Conservation (phyloP, 1,140 invertebrate species). For the Tetragonula clypearis region DNA sequence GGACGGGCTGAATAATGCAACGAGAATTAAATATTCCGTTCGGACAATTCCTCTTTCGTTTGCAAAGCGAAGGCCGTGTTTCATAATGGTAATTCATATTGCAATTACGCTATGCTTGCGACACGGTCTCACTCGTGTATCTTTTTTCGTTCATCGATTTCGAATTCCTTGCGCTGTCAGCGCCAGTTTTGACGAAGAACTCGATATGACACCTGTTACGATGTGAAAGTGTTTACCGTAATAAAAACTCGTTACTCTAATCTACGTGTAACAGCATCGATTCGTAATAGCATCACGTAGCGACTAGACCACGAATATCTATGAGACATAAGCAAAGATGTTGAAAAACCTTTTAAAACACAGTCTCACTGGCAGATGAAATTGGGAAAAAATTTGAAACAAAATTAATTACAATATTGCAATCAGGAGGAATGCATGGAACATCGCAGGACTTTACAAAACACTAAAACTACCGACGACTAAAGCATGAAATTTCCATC, state of each 20-base stretch:
- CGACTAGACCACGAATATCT: background rate
- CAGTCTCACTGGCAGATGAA: no score
- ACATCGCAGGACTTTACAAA: background rate
- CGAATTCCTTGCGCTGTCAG: background rate
- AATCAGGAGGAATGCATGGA: fast-evolving
- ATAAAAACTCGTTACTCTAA: background rate
- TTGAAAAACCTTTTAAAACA: no score
- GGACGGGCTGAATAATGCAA: background rate
- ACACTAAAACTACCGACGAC: no score
- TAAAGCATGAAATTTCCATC: no score
- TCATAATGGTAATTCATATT: background rate
- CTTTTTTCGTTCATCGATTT: constrained; percentile 4
- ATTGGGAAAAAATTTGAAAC: no score
- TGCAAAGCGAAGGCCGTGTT: background rate
- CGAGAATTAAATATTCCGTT: background rate
- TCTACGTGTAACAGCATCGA: no score
- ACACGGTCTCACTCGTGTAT: no score
- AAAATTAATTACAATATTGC: no score
- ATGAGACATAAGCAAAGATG: no score
- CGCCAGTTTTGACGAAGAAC: background rate
- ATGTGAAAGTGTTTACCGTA: background rate
- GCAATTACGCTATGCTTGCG: background rate
- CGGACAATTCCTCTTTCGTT: background rate
- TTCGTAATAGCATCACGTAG: background rate
- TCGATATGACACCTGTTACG: no score